Percentiles rank a stretch among this genome's conserved stretches.
Evolutionary conservation across 2,888 invertebrate genomes (phyloP).

Genomic region (Dascillus cervinus): DNA sequence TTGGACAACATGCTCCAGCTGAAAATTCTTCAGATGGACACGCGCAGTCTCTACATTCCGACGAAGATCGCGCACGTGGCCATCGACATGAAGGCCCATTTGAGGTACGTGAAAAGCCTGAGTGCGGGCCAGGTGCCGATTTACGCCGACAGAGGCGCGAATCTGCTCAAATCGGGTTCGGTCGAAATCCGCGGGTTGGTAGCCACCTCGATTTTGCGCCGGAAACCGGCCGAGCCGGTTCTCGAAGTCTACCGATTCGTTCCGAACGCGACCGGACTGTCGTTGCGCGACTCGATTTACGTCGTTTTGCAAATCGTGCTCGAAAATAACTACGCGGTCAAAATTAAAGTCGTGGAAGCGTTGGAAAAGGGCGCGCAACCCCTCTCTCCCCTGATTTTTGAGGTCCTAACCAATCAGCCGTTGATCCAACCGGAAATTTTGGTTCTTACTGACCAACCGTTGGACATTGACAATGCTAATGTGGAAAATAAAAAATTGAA

Average conservation of each 20-base stretch:
- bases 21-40: slow-evolving; percentile 60
- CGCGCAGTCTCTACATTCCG: slow-evolving; percentile 63
- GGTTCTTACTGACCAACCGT: slow-evolving; percentile 47
- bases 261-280: slow-evolving; percentile 44
- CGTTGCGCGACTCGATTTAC: slow-evolving; percentile 42
- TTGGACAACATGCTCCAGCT: slow-evolving; percentile 86
- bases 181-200: slow-evolving; percentile 70
- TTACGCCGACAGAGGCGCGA: slow-evolving; percentile 40
- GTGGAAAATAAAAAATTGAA: slow-evolving; percentile 55
- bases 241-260: slow-evolving; percentile 69
- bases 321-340: slow-evolving; percentile 59
- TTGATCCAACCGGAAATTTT: slow-evolving; percentile 60
- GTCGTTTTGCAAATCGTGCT: slow-evolving; percentile 60
- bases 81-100: slow-evolving; percentile 16
- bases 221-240: slow-evolving; percentile 65
- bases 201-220: slow-evolving; percentile 65
- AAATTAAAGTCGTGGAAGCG: slow-evolving; percentile 52
- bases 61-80: slow-evolving; percentile 31
- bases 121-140: slow-evolving; percentile 21
- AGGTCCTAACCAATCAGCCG: slow-evolving; percentile 59
- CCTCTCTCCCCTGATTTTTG: slow-evolving; percentile 48
- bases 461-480: slow-evolving; percentile 46
- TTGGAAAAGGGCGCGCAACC: slow-evolving; percentile 34
- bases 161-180: slow-evolving; percentile 52
- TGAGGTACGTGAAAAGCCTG: slow-evolving; percentile 16